Percentiles rank a stretch among this genome's conserved stretches.
phyloP scores from a whole-genome alignment of 2,888 invertebrate genomes.

The Hypercompe scribonia region DNA sequence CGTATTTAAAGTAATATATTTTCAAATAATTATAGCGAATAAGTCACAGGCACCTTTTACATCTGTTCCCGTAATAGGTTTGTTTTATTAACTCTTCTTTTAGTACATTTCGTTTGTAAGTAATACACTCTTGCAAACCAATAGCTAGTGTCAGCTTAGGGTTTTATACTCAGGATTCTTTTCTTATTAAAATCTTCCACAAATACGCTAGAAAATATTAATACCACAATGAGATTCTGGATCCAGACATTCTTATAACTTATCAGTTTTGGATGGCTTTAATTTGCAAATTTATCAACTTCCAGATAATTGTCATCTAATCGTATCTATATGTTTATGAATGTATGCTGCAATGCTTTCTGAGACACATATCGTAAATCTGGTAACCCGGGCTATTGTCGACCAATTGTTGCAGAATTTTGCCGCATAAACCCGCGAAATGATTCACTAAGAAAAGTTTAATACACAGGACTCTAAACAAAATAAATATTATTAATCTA shows the following conservation, averaged over 20 bases:
- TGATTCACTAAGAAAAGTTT: too few species aligned
- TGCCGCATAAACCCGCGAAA: too few species aligned
- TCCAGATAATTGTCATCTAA: too few species aligned
- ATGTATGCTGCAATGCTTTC: too few species aligned
- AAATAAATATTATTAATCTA: neutral
- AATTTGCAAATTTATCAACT: too few species aligned
- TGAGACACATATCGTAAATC: too few species aligned
- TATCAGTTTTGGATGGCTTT: too few species aligned
- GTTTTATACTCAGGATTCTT: neutral
- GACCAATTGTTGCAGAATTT: too few species aligned
- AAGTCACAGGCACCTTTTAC: slow-evolving; percentile 2
- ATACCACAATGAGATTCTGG: neutral
- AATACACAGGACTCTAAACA: too few species aligned
- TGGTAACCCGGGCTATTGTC: too few species aligned
- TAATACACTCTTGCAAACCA: neutral
- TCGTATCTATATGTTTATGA: too few species aligned
- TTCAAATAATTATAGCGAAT: slow-evolving; percentile 5
- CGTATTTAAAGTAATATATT: neutral
- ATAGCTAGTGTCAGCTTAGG: neutral
- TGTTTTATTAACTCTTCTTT: neutral
- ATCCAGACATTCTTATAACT: neutral
- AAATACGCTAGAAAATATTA: neutral
- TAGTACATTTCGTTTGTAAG: neutral
- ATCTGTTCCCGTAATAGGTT: slow-evolving; percentile 8
- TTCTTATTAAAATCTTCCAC: neutral